Percentiles rank a stretch among this genome's conserved stretches.
phyloP scores from a whole-genome alignment of 2,113 vertebrate species.

The Callipepla californica region DNA sequence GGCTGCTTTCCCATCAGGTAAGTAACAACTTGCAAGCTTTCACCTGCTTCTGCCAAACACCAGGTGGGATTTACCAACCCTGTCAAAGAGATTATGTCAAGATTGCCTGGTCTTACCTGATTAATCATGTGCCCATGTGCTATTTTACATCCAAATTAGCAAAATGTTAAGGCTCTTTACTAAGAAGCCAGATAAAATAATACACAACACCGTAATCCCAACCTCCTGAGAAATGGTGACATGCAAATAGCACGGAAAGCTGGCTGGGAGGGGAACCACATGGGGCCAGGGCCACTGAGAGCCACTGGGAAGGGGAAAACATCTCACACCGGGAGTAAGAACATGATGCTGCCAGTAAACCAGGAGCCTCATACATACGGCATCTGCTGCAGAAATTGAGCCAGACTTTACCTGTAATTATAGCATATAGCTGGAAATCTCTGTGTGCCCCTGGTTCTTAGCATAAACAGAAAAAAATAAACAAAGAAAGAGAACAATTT shows the following conservation, averaged over 20 bases:
- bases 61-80: not conserved
- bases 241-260: not conserved
- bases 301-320: not conserved
- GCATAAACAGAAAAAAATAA: not conserved
- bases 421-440: not conserved
- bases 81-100: not conserved
- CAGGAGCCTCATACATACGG: not conserved
- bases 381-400: not conserved
- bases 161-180: not conserved
- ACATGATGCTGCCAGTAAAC: not conserved
- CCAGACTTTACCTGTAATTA: not conserved
- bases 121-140: rapidly evolving
- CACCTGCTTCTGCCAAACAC: not conserved
- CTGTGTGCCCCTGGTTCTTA: not conserved
- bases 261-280: rapidly evolving
- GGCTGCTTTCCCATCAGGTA: constrained; percentile 2
- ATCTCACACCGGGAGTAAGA: not conserved
- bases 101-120: not conserved
- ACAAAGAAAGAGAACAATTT: too few species aligned
- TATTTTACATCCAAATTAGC: not conserved
- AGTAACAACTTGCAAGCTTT: not conserved
- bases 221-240: not conserved
- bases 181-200: not conserved
- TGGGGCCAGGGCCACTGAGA: not conserved
- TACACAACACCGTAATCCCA: not conserved